Conservation (phyloP, 2,888 invertebrate species). For the Therioaphis trifolii region DNA sequence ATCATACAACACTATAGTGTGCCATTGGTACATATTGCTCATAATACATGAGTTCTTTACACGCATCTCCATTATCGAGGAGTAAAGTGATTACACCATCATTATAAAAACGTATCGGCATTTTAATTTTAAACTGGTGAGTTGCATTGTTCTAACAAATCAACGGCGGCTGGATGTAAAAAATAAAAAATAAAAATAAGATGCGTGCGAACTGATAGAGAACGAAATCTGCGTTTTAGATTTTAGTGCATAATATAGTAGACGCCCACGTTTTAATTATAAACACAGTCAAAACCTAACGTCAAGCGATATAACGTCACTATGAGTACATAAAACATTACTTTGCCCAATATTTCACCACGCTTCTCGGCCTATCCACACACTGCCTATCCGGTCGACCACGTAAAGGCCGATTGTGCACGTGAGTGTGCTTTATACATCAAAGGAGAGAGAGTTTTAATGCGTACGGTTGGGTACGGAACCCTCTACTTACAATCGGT, state of each 20-base stretch:
- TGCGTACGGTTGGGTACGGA: slow-evolving; percentile 20
- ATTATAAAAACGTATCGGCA: no score
- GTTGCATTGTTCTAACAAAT: no score
- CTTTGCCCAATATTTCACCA: neutral
- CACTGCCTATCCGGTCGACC: neutral
- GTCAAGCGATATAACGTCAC: neutral
- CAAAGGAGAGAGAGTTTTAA: slow-evolving; percentile 45
- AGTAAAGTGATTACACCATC: no score
- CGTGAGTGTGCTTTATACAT: slow-evolving; percentile 32
- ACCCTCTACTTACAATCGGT: neutral
- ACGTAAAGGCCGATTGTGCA: neutral
- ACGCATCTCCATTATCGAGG: no score
- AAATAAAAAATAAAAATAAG: neutral
- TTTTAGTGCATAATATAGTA: neutral
- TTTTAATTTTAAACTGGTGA: no score
- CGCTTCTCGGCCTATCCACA: neutral
- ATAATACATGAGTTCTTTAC: no score
- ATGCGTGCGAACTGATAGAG: no score
- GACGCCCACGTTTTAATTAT: neutral
- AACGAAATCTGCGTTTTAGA: neutral
- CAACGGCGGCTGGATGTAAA: no score
- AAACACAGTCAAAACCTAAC: neutral
- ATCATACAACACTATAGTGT: no score
- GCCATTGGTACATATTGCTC: no score
- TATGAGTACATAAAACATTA: neutral